A percentile compares a stretch with the other conserved stretches of the same genome.
Evolutionary conservation across 2,113 vertebrate genomes (phyloP).

Genomic region (Oryzias melastigma): DNA sequence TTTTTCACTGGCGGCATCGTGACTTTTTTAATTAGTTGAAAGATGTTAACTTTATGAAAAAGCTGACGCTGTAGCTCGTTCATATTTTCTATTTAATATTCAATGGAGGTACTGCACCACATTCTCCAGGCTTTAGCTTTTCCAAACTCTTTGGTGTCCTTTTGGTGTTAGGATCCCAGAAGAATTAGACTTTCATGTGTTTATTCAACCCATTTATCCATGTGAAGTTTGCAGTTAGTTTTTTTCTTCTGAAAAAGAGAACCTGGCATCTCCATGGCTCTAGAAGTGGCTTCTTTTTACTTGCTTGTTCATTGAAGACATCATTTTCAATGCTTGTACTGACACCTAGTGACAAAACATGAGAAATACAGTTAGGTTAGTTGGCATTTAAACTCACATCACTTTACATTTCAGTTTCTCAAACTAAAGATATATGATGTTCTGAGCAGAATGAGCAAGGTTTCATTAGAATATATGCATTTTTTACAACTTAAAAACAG

Average conservation of each 20-base stretch:
- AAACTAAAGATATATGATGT: no score
- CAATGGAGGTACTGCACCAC: not conserved
- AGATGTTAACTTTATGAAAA: slow-evolving; percentile 1
- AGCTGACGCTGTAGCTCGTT: not conserved
- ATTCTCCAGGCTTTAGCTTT: not conserved
- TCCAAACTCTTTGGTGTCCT: not conserved
- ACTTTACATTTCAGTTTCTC: no score
- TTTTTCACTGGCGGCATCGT: slow-evolving; percentile 24
- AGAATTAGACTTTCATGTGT: not conserved
- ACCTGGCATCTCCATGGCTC: not conserved
- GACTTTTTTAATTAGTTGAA: slow-evolving; percentile 2
- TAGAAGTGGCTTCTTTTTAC: no score
- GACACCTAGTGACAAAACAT: slow-evolving; percentile 63
- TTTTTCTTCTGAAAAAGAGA: slow-evolving; percentile 5
- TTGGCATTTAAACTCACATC: no score
- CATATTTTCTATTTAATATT: not conserved
- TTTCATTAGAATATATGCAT: no score
- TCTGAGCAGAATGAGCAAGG: no score
- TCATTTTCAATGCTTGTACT: slow-evolving; percentile 37
- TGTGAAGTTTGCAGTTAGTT: not conserved
- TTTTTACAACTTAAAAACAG: no score
- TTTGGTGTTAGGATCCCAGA: not conserved
- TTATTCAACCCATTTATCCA: not conserved
- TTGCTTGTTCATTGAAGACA: not conserved
- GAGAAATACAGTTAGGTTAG: slow-evolving; percentile 28